phyloP scores from a whole-genome alignment of 2,113 vertebrate species.

The Gasterosteus nipponicus region DNA sequence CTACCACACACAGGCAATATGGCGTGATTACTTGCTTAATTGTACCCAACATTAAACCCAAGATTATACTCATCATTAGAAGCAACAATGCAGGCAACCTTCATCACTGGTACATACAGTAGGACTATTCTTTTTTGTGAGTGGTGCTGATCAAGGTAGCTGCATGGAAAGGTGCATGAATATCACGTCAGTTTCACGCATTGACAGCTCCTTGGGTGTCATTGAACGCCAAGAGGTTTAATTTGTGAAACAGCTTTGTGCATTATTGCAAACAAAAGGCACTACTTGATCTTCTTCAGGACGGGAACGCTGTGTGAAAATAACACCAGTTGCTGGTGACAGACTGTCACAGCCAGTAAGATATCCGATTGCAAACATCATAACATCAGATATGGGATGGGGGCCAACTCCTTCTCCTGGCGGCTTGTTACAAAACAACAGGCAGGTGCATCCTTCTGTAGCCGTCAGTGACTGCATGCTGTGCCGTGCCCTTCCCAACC shows the following conservation, averaged over 20 bases:
- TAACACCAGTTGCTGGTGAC: constrained; percentile 12
- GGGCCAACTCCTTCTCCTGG: not conserved
- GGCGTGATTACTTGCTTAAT: not conserved
- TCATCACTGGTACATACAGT: too few relatives aligned
- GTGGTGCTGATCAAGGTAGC: too few relatives aligned
- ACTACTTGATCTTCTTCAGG: not conserved
- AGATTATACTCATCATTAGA: not conserved
- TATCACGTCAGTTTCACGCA: too few relatives aligned
- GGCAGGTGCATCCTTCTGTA: constrained; percentile 3
- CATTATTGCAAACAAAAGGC: too few relatives aligned
- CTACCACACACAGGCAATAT: not conserved
- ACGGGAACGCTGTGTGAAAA: not conserved
- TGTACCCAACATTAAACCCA: too few relatives aligned
- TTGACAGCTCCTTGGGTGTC: too few relatives aligned
- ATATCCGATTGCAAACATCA: constrained; percentile 11
- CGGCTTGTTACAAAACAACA: not conserved
- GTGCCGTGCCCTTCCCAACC: not conserved
- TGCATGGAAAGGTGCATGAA: too few relatives aligned
- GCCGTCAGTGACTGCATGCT: not conserved
- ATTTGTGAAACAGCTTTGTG: too few relatives aligned
- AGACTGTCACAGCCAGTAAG: not conserved
- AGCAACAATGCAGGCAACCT: not conserved
- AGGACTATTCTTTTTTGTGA: too few relatives aligned
- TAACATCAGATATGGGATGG: not conserved
- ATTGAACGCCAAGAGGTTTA: too few relatives aligned